Conservation (phyloP, 2,797 vertebrate genomes). For the Smutsia temminckii region DNA sequence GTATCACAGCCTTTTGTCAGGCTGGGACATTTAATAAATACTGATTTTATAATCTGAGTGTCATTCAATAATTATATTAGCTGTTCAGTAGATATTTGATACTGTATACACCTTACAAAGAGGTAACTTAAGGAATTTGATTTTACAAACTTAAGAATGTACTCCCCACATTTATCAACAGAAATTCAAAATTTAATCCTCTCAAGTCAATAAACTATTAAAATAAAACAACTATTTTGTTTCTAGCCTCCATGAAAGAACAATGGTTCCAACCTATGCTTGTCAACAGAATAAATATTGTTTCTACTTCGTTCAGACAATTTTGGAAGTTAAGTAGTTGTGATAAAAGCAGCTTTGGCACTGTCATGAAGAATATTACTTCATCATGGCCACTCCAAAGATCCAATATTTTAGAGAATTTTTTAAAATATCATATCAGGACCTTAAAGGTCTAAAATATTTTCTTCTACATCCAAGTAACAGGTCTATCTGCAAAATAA, state of each 20-base stretch:
- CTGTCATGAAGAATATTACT: not conserved
- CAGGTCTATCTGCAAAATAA: not conserved
- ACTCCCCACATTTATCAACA: not conserved
- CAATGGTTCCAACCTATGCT: constrained; percentile 15
- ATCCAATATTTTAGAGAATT: not conserved
- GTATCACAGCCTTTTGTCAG: not conserved
- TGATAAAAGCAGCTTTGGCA: constrained; percentile 40
- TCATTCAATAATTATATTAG: not conserved
- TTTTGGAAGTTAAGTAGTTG: not conserved
- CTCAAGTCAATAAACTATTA: not conserved
- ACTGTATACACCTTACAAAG: not conserved
- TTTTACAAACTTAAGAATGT: not conserved
- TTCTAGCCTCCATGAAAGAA: constrained; percentile 57
- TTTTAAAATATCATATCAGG: not conserved
- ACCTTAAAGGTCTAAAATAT: not conserved
- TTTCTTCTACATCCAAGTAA: not conserved
- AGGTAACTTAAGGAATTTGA: not conserved
- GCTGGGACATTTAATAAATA: not conserved
- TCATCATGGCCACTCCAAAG: not conserved
- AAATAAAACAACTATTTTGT: constrained; percentile 43
- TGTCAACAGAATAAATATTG: not conserved
- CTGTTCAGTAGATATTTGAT: not conserved
- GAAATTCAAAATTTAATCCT: constrained; percentile 21
- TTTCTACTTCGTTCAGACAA: not conserved
- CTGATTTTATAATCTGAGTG: not conserved